phyloP scores from a whole-genome alignment of 2,888 invertebrate species.

The Meta bourneti region DNA sequence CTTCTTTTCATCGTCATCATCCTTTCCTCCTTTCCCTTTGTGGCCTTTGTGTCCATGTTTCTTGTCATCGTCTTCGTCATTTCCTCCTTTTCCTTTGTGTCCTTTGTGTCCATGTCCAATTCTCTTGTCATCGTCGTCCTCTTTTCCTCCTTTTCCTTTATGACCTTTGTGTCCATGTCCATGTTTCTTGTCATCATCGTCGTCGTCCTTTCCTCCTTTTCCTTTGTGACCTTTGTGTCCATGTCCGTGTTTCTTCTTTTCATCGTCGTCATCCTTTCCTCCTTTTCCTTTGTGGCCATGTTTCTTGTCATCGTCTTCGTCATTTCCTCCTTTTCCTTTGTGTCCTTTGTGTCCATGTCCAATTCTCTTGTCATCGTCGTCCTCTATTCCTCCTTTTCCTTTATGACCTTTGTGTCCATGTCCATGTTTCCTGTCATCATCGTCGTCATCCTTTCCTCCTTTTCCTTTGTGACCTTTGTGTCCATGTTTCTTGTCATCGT shows the following conservation, averaged over 20 bases:
- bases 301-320: not conserved
- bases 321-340: not conserved
- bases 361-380: not conserved
- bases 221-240: not conserved
- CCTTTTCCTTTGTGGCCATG: not conserved
- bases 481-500: not conserved
- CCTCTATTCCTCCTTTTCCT: not conserved
- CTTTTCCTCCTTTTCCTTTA: not conserved
- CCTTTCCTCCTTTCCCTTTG: not conserved
- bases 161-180: not conserved
- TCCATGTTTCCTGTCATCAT: no score
- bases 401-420: not conserved
- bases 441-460: no score
- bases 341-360: slow-evolving; percentile 2
- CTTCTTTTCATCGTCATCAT: not conserved
- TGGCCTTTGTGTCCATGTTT: not conserved
- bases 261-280: not conserved
- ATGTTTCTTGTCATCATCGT: not conserved
- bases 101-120: not conserved
- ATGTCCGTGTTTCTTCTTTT: no score
- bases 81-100: not conserved
- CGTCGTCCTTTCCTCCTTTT: not conserved
- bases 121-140: not conserved
- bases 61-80: not conserved
- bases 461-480: not conserved